Percentiles rank a stretch among this genome's conserved stretches.
Conservation (phyloP, 2,888 invertebrate genomes). For the Hemicrepidius hirtus region DNA sequence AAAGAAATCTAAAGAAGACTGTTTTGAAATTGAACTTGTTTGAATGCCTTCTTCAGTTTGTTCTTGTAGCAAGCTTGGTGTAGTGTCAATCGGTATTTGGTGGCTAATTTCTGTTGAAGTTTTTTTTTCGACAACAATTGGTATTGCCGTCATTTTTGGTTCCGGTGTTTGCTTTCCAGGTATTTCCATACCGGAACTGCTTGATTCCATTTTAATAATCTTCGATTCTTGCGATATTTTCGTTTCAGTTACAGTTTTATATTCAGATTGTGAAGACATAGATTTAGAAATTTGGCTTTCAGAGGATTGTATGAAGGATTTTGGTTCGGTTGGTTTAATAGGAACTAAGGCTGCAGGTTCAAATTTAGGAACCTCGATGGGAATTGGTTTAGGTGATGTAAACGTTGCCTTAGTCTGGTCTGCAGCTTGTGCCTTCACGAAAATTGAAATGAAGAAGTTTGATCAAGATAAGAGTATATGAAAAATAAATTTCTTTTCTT, state of each 20-base stretch:
- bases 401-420: constrained; percentile 58
- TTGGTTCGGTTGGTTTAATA: constrained; percentile 30
- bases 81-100: constrained; percentile 19
- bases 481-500: constrained; percentile 57
- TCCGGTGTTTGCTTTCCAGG: background rate
- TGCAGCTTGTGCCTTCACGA: constrained; percentile 57
- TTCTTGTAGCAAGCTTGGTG: constrained; percentile 41
- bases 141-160: constrained; percentile 47
- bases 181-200: constrained; percentile 64
- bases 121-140: constrained; percentile 58
- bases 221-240: constrained; percentile 67
- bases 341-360: constrained; percentile 47
- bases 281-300: constrained; percentile 62
- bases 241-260: constrained; percentile 66
- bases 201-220: constrained; percentile 68
- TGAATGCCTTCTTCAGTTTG: constrained; percentile 70
- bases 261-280: constrained; percentile 65
- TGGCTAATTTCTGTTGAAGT: constrained; percentile 27
- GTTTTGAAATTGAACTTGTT: constrained; percentile 77
- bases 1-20: constrained; percentile 80
- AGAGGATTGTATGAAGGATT: constrained; percentile 53
- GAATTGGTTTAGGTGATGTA: constrained; percentile 47
- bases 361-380: constrained; percentile 57
- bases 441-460: constrained; percentile 10
- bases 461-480: constrained; percentile 31